Base-by-base conservation (phyloP, 1,140 invertebrate species). In the Mercenaria mercenaria region DNA sequence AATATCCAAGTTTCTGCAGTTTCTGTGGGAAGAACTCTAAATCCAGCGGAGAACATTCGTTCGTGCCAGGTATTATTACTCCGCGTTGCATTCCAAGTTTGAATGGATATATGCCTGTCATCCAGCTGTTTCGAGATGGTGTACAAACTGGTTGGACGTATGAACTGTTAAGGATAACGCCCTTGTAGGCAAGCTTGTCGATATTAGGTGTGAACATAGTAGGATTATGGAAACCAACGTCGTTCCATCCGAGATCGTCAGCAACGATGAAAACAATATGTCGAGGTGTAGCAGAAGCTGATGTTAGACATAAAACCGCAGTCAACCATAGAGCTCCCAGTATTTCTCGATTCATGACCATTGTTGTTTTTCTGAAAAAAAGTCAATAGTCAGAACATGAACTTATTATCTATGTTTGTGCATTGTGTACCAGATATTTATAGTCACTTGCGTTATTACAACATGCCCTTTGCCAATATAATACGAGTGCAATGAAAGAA, bases 1-100 rank as follows among this genome's bases (percentile, higher is more conserved):
- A n/a, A 95, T 99, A 90, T 96, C 96, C 50, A 96, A 96, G 34
- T 96, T 96, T 11, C 95, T 94, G 79, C 94, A 96, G 11, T 94
- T 91, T 47, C 92, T 91, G 56, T 94, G 92, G 86, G 95, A 96
- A 86, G 95, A 85, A 74, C 8, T 26, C 39, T 15, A 79, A 26
- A 29, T 50, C 39, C 43, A 79, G 6, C 11, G 43, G 76, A 1
- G 67, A 72, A 23, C 67, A 72, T 3, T 34, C 32, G 13, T 6
- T 37, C 20, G 39, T 13, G 39, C n/a, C 15, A 18, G 34, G 67
- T 37, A 72, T 41, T 41, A 72, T 10, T 23, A 23, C 67, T 6
- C 15, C 13, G n/a, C 67, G 67, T 34, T 88, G 72, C 8, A 79
- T 32, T 39, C 85, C 85, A 47, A 29, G 37, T n/a, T 79, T 47